phyloP scores from a whole-genome alignment of 2,797 vertebrate genomes.

The Denticeps clupeoides region DNA sequence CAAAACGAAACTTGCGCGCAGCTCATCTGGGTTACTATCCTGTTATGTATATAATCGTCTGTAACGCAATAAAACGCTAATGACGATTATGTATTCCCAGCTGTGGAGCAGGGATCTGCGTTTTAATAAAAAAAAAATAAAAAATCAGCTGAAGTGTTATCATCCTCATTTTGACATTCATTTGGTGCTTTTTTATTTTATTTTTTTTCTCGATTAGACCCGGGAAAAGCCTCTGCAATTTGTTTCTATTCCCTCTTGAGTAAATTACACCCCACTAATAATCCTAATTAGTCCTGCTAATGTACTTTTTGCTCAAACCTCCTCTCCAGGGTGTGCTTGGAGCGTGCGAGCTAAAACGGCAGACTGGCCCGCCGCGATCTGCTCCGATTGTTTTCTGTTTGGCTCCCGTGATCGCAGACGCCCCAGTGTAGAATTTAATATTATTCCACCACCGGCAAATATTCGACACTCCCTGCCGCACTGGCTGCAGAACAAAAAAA shows the following conservation, averaged over 20 bases:
- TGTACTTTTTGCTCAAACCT: slow-evolving; percentile 32
- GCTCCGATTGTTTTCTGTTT: background rate
- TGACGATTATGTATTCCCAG: too few species aligned
- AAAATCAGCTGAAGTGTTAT: too few species aligned
- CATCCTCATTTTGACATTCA: slow-evolving; percentile 26
- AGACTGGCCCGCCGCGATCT: slow-evolving; percentile 5
- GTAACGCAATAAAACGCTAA: too few species aligned
- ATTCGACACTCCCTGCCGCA: too few species aligned
- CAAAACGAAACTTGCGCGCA: too few species aligned
- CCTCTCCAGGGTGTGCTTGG: slow-evolving; percentile 29
- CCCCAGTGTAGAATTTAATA: too few species aligned
- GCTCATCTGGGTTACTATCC: too few species aligned
- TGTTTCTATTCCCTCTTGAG: slow-evolving; percentile 48
- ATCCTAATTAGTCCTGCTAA: slow-evolving; percentile 55
- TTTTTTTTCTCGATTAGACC: slow-evolving; percentile 38
- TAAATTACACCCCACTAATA: slow-evolving; percentile 51
- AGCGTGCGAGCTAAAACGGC: slow-evolving; percentile 13
- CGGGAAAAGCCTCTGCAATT: slow-evolving; percentile 41
- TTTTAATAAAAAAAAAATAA: too few species aligned
- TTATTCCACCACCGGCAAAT: too few species aligned
- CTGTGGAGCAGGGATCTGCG: too few species aligned
- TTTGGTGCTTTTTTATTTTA: slow-evolving; percentile 18
- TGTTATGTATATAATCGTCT: too few species aligned
- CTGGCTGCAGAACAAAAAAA: too few species aligned
- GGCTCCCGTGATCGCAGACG: background rate